Conservation (phyloP, 1,140 invertebrate genomes). For the Drosophila miranda region DNA sequence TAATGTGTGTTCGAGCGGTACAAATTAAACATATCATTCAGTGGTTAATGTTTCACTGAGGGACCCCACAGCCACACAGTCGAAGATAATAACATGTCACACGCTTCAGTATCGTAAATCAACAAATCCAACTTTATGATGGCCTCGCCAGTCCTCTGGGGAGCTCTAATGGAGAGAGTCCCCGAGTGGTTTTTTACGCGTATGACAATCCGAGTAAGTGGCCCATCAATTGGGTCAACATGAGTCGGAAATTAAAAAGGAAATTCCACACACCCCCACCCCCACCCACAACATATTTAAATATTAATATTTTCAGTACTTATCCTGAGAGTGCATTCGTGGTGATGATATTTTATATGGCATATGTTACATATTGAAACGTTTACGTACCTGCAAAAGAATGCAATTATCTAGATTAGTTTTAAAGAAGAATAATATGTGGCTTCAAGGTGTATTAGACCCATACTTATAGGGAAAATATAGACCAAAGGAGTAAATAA, state of each 20-base stretch:
- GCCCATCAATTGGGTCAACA: slow-evolving; percentile 41
- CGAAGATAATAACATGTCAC: slow-evolving; percentile 64
- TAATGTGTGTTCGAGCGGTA: too few species aligned
- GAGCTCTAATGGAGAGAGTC: slow-evolving; percentile 10
- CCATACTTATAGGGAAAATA: too few species aligned
- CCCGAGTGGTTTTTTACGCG: slow-evolving; percentile 13
- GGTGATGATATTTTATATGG: not conserved
- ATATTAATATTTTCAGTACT: slow-evolving; percentile 53
- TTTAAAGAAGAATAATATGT: not conserved
- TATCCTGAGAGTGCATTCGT: slow-evolving; percentile 44
- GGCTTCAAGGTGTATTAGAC: too few species aligned
- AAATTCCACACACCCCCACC: slow-evolving; percentile 28
- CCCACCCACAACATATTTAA: slow-evolving; percentile 10
- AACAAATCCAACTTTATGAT: slow-evolving; percentile 59
- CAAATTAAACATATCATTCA: slow-evolving; percentile 64
- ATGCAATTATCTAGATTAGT: not conserved
- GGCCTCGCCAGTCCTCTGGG: slow-evolving; percentile 7
- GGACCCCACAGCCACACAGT: slow-evolving; percentile 4
- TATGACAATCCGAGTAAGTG: slow-evolving; percentile 23
- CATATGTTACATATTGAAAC: not conserved
- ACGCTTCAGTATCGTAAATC: slow-evolving; percentile 59
- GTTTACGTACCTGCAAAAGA: slow-evolving; percentile 57
- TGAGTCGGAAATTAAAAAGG: slow-evolving; percentile 69
- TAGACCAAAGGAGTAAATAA: too few species aligned
- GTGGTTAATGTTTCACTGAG: slow-evolving; percentile 28